Evolutionary conservation across 1,140 invertebrate species (phyloP), one percentile per base, ranked within the genome.

Genomic region (Rhagoletis zephyria): DNA sequence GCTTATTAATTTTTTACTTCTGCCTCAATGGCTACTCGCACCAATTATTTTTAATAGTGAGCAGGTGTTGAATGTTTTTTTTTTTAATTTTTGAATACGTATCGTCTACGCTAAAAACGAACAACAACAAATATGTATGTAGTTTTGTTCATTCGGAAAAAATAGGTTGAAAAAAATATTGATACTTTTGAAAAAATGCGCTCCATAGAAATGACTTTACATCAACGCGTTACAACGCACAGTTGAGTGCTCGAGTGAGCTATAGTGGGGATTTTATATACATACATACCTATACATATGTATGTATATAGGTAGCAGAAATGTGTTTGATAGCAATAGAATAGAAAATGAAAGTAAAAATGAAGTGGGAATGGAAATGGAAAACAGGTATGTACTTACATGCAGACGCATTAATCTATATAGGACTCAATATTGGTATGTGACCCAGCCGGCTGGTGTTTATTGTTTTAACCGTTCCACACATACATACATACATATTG

Each of bases 381-480:
- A 12, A 48, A 12, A 48, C 45, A 19, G 30, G 42, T 74, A 2
- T 74, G 67, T 42, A 14, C 30, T 4, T 74, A 40, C 16, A 63
- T 6, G 5, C 10, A 48, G 67, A 42, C 45, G 12, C 19, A 42
- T 30, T 30, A 1, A 30, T 30, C 30, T 74, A 42, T 74, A 42
- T 12, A 74, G 14, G 12, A 45, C 16, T 74, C 67, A 74, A 74
- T 74, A 74, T 74, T 74, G 45, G 67, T 30, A 16, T 16, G 42
- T 74, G 67, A 74, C 67, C 67, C 67, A 74, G 67, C 42, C 67
- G 67, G 12, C 40, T 74, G 67, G 42, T 74, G 67, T 74, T 74
- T 74, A 74, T 74, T 74, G 67, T 74, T 74, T 74, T 74, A 74
- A 40, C 30, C 67, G 12, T 74, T 14, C 67, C 67, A 74, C 67